Conservation (phyloP, 1,140 invertebrate genomes). For the Lineus longissimus region DNA sequence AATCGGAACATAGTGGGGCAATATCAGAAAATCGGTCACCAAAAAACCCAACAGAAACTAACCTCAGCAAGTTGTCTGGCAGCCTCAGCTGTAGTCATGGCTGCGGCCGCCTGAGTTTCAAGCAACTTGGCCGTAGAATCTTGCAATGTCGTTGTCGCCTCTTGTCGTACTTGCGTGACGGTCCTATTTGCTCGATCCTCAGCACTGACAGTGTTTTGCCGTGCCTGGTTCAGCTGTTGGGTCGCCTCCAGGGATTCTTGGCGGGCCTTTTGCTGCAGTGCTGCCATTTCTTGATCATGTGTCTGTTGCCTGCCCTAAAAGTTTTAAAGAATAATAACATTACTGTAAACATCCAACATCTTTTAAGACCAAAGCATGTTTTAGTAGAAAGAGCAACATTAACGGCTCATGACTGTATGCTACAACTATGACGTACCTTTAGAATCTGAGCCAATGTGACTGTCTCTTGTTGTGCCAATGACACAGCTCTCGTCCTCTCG, state of each 20-base stretch:
- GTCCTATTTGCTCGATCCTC: constrained; percentile 13
- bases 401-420: too few relatives aligned
- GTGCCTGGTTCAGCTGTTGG: constrained; percentile 28
- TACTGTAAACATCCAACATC: too few relatives aligned
- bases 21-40: too few relatives aligned
- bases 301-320: constrained; percentile 39
- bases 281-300: constrained; percentile 39
- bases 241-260: constrained; percentile 31
- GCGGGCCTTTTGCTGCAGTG: constrained; percentile 35
- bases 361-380: too few relatives aligned
- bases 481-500: constrained; percentile 45
- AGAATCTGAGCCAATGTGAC: constrained; percentile 51
- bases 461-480: constrained; percentile 53
- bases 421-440: too few relatives aligned
- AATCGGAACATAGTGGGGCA: too few relatives aligned
- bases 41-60: too few relatives aligned
- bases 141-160: constrained; percentile 16
- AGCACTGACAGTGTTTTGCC: constrained; percentile 24
- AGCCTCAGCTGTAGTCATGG: constrained; percentile 27
- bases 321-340: not conserved
- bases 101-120: constrained; percentile 29
- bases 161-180: constrained; percentile 16
- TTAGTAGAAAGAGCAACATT: too few relatives aligned
- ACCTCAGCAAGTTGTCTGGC: constrained; percentile 25
- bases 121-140: constrained; percentile 24